These are phyloP conservation scores for Ormyrus labotus DNA, from an alignment of 2,888 invertebrate genomes.

Conservation along the genomic window DNA sequence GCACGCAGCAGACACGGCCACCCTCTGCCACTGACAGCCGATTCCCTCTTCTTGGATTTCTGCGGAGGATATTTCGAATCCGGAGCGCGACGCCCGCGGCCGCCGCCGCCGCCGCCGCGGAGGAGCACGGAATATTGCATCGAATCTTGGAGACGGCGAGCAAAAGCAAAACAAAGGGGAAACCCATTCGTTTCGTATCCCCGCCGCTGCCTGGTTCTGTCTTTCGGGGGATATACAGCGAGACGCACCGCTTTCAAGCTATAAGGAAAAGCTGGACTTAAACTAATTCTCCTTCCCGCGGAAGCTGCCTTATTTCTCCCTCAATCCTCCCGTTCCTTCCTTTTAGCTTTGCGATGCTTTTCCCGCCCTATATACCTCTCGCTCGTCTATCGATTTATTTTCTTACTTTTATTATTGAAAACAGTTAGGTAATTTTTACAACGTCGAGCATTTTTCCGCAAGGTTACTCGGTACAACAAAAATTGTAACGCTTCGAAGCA, in stretches of 20 bases:
- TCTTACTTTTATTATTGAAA: conserved; percentile 12
- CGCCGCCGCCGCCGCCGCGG: background rate
- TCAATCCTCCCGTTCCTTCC: background rate
- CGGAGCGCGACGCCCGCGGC: background rate
- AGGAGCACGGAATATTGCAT: conserved; percentile 28
- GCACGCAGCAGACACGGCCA: background rate
- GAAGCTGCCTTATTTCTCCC: background rate
- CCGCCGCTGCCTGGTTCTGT: background rate
- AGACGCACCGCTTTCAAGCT: conserved; percentile 11
- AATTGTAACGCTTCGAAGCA: conserved; percentile 77
- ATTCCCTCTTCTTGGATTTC: conserved; percentile 7
- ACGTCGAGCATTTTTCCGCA: background rate
- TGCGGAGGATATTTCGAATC: conserved; percentile 31
- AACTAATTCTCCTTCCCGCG: conserved; percentile 25
- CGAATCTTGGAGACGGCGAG: conserved; percentile 32
- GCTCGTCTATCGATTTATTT: background rate
- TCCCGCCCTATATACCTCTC: background rate
- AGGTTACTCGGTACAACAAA: conserved; percentile 66
- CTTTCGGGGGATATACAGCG: too few relatives aligned
- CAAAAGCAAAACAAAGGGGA: conserved; percentile 28
- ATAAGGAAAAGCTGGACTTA: background rate
- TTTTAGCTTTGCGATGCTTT: too few relatives aligned
- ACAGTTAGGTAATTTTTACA: background rate
- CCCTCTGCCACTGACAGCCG: conserved; percentile 20
- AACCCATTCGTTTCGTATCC: conserved; percentile 18